phyloP scores from a whole-genome alignment of 2,888 invertebrate species.

The Thereva nobilitata region DNA sequence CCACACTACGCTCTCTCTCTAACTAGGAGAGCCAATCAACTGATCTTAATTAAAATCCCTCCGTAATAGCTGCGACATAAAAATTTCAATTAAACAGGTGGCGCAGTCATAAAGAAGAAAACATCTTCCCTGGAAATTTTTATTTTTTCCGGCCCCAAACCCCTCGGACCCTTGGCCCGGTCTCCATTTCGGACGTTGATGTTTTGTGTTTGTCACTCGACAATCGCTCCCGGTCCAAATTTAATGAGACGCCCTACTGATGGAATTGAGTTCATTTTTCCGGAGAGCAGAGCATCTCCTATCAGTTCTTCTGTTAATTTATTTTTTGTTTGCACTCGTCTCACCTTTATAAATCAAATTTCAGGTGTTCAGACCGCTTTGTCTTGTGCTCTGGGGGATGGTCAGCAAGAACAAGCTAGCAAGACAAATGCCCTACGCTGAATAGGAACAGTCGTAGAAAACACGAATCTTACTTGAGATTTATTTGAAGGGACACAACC shows the following conservation, averaged over 20 bases:
- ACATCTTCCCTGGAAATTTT: not conserved
- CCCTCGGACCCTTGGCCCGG: not conserved
- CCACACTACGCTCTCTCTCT: no score
- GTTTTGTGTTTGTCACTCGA: no score
- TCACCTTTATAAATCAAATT: no score
- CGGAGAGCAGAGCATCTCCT: no score
- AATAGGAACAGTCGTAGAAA: not conserved
- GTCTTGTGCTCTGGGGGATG: no score
- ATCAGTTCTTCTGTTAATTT: no score
- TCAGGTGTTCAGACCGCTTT: no score
- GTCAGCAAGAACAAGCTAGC: not conserved
- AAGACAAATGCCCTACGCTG: not conserved
- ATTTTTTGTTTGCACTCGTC: no score
- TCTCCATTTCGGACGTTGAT: no score
- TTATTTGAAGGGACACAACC: not conserved
- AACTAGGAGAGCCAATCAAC: not conserved
- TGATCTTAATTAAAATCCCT: slow-evolving; percentile 13
- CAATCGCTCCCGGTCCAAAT: no score
- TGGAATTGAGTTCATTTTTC: no score
- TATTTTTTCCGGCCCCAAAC: not conserved
- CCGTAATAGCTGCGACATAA: slow-evolving; percentile 3
- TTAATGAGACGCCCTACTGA: no score
- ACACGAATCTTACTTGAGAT: not conserved
- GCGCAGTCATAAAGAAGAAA: not conserved
- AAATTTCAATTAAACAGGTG: slow-evolving; percentile 18